phyloP scores from a whole-genome alignment of 2,113 vertebrate species.

The Apaloderma vittatum region DNA sequence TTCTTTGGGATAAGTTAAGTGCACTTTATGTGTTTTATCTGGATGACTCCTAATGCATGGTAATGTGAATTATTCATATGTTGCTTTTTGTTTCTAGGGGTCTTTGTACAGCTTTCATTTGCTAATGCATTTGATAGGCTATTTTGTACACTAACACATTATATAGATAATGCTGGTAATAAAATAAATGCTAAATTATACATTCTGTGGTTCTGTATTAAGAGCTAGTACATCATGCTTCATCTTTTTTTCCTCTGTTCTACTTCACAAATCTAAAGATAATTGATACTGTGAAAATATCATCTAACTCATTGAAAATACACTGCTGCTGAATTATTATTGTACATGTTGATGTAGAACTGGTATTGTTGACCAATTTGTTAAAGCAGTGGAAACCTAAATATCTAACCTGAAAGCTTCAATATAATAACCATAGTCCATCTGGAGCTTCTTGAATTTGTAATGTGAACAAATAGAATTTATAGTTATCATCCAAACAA shows the following conservation, averaged over 20 bases:
- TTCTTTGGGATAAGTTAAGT: conserved; percentile 64
- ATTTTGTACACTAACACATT: conserved; percentile 65
- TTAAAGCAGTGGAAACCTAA: not conserved
- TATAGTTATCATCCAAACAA: not conserved
- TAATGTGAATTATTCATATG: conserved; percentile 77
- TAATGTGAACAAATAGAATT: not conserved
- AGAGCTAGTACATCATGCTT: conserved; percentile 41
- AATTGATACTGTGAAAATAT: conserved; percentile 50
- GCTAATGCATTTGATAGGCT: conserved; percentile 72
- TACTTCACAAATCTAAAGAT: conserved; percentile 60
- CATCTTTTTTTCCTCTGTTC: conserved; percentile 49
- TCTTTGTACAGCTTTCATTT: conserved; percentile 77
- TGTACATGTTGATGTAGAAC: not conserved
- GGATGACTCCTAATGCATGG: conserved; percentile 64
- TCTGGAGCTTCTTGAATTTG: not conserved
- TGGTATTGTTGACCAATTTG: not conserved
- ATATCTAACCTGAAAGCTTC: not conserved
- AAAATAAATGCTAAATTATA: conserved; percentile 77
- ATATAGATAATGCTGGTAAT: conserved; percentile 47
- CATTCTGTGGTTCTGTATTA: conserved; percentile 61
- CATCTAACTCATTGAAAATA: not conserved
- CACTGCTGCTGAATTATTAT: not conserved
- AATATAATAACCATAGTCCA: not conserved
- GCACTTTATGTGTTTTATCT: conserved; percentile 56
- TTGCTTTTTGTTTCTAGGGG: conserved; percentile 52